A percentile compares a stretch with the other conserved stretches of the same genome.
These are phyloP conservation scores for Chirona hameri DNA, from an alignment of 2,888 invertebrate species.

Conservation along the genomic window DNA sequence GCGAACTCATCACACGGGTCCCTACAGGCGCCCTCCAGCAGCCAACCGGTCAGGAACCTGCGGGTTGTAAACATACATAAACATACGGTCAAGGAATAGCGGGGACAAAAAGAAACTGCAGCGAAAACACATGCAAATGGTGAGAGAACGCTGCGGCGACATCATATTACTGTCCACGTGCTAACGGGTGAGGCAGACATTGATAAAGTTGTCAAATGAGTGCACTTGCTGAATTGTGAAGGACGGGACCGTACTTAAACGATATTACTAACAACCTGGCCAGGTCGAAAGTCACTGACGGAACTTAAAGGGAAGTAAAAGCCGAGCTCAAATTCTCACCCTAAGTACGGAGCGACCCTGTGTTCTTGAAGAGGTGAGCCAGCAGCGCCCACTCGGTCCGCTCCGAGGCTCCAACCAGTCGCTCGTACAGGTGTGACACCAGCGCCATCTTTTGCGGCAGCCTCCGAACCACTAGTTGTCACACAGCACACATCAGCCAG, in stretches of 20 bases:
- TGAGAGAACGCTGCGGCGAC: background rate
- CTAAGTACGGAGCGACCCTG: background rate
- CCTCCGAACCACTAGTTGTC: background rate
- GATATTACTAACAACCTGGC: no score
- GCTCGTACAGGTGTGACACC: slow-evolving; percentile 25
- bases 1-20: slow-evolving; percentile 34
- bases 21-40: slow-evolving; percentile 34
- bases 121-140: background rate
- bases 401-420: background rate
- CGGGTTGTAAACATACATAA: background rate
- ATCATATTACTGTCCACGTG: background rate
- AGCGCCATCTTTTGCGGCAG: slow-evolving; percentile 10
- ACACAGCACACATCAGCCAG: slow-evolving; percentile 26
- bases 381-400: background rate
- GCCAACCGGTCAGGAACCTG: slow-evolving; percentile 34
- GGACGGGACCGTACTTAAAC: no score
- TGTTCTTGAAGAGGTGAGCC: background rate
- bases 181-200: background rate
- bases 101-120: background rate
- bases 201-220: background rate
- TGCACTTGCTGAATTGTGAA: no score
- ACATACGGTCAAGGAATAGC: background rate
- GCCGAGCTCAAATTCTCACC: background rate
- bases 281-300: no score
- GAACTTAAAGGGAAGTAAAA: background rate